Percentiles rank a stretch among this genome's conserved stretches.
Conservation (phyloP, 2,888 invertebrate genomes). For the Petrolisthes cinctipes region DNA sequence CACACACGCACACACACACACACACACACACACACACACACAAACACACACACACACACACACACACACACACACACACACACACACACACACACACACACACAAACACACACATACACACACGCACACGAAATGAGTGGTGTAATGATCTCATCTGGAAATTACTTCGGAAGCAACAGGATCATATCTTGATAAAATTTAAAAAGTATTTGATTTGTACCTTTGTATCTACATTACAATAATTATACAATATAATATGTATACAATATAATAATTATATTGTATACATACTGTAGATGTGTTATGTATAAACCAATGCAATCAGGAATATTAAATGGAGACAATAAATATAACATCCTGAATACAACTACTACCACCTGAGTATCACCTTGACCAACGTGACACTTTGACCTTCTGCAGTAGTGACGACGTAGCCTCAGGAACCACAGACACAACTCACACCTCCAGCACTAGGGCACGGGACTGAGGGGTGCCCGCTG, state of each 20-base stretch:
- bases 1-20: constrained; percentile 27
- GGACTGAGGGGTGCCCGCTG: constrained; percentile 17
- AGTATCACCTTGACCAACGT: no score
- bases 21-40: constrained; percentile 30
- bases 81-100: constrained; percentile 1
- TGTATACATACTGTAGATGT: not conserved
- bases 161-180: not conserved
- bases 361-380: no score
- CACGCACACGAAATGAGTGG: not conserved
- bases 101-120: not conserved
- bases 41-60: constrained; percentile 18
- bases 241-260: not conserved
- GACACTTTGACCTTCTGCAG: no score
- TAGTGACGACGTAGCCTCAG: no score
- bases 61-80: not conserved
- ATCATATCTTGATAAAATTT: not conserved
- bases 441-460: constrained; percentile 10
- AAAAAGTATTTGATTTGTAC: not conserved
- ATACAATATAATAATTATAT: not conserved
- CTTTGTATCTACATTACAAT: not conserved
- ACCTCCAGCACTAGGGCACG: constrained; percentile 10
- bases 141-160: not conserved
- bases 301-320: no score
- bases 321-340: no score
- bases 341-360: no score